Conservation (phyloP, 2,888 invertebrate genomes). For the Pseudococcus viburni region DNA sequence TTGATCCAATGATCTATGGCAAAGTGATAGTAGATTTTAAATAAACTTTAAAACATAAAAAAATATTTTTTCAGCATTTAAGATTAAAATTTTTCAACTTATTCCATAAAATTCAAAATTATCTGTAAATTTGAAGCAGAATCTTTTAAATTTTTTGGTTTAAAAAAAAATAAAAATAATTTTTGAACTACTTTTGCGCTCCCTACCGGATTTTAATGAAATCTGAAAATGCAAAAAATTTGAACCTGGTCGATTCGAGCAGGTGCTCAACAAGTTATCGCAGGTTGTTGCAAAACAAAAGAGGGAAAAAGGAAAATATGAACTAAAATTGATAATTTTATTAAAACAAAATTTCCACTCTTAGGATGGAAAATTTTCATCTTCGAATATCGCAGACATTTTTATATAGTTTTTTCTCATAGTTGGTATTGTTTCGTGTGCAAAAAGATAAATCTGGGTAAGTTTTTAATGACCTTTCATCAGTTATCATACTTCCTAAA, state of each 20-base stretch:
- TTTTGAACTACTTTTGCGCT: background rate
- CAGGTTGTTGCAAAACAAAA: constrained; percentile 39
- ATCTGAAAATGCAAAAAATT: background rate
- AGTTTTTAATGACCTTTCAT: constrained; percentile 19
- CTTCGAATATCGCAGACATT: background rate
- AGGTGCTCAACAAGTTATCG: constrained; percentile 28
- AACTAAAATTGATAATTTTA: background rate
- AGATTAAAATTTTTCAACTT: background rate
- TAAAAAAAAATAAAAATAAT: background rate
- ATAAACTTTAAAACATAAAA: too few species aligned
- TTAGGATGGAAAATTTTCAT: background rate
- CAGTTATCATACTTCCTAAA: background rate
- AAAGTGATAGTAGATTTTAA: background rate
- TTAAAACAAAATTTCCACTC: background rate
- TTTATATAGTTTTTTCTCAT: background rate
- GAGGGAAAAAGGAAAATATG: background rate
- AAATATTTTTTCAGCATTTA: background rate
- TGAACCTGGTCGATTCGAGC: background rate
- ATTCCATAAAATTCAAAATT: background rate
- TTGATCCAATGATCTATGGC: background rate
- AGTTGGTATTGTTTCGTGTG: background rate
- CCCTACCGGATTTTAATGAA: background rate
- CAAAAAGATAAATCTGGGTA: background rate
- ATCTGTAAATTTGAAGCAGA: background rate
- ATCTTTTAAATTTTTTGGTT: background rate